These are phyloP conservation scores for Parasteatoda lunata DNA, from an alignment of 2,888 invertebrate genomes.

Conservation along the genomic window DNA sequence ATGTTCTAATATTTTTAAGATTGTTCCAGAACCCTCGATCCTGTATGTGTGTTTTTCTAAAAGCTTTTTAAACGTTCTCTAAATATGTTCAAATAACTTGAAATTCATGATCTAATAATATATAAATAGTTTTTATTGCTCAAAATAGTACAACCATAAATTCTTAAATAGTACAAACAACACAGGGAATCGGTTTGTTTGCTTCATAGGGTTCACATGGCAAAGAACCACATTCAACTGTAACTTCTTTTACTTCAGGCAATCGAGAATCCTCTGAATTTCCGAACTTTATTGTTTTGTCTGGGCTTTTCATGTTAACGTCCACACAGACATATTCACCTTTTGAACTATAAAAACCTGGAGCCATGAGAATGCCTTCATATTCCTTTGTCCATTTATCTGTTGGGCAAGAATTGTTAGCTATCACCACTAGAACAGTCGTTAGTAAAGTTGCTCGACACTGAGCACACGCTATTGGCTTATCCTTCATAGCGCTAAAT, in stretches of 20 bases:
- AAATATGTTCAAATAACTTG: too few relatives aligned
- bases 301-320: conserved; percentile 16
- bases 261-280: neutral
- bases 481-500: conserved; percentile 12
- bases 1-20: too few relatives aligned
- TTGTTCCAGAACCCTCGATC: too few relatives aligned
- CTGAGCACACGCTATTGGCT: conserved; percentile 24
- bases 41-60: too few relatives aligned
- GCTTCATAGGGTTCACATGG: conserved; percentile 38
- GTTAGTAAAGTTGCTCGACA: conserved; percentile 26
- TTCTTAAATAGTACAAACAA: conserved; percentile 45
- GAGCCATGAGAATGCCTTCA: conserved; percentile 53
- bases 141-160: too few relatives aligned
- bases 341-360: conserved; percentile 6
- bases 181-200: conserved; percentile 30
- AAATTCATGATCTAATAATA: too few relatives aligned
- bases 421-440: conserved; percentile 6
- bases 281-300: conserved; percentile 14
- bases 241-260: conserved; percentile 36
- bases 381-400: conserved; percentile 55
- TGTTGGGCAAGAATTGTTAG: conserved; percentile 17
- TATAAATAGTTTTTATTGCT: too few relatives aligned
- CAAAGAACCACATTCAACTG: conserved; percentile 31
- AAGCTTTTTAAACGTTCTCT: too few relatives aligned
- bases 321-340: conserved; percentile 57